Conservation (phyloP, 2,797 vertebrate genomes). For the Acanthopagrus latus region DNA sequence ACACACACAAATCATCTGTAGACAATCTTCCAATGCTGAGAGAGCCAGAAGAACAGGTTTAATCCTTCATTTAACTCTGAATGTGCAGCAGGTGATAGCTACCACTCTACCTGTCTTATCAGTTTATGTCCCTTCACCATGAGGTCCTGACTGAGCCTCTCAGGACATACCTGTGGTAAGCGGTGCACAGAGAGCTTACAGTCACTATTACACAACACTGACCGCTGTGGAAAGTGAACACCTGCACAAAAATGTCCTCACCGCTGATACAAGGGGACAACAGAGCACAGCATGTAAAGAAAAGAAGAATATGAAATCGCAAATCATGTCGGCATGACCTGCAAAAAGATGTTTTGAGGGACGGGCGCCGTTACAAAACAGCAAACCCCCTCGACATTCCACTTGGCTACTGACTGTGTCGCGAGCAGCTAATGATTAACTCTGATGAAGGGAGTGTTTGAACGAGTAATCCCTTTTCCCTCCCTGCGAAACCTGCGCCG, state of each 20-base stretch:
- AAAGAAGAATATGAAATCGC: constrained; percentile 6
- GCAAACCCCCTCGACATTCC: constrained; percentile 54
- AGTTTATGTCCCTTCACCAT: constrained; percentile 18
- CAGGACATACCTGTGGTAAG: constrained; percentile 79
- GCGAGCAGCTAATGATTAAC: constrained; percentile 75
- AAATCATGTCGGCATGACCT: constrained; percentile 14
- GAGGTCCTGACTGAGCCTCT: constrained; percentile 43
- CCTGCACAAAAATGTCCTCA: constrained; percentile 42
- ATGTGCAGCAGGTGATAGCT: constrained; percentile 15
- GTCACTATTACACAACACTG: constrained; percentile 66
- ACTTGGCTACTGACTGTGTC: constrained; percentile 43
- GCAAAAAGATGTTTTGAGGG: constrained; percentile 25
- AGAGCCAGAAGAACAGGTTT: not conserved
- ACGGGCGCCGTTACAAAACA: constrained; percentile 44
- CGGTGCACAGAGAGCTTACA: constrained; percentile 45
- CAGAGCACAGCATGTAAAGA: constrained; percentile 23
- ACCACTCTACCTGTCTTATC: not conserved
- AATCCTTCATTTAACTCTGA: constrained; percentile 1
- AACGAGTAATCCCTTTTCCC: constrained; percentile 47
- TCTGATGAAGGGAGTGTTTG: constrained; percentile 42
- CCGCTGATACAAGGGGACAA: constrained; percentile 39
- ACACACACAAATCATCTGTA: constrained; percentile 14
- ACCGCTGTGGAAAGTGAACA: constrained; percentile 53
- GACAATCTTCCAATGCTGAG: constrained; percentile 23
- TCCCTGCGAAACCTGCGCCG: constrained; percentile 36